Evolutionary conservation across 2,113 vertebrate genomes (phyloP).

Genomic region (Gambusia holbrooki): DNA sequence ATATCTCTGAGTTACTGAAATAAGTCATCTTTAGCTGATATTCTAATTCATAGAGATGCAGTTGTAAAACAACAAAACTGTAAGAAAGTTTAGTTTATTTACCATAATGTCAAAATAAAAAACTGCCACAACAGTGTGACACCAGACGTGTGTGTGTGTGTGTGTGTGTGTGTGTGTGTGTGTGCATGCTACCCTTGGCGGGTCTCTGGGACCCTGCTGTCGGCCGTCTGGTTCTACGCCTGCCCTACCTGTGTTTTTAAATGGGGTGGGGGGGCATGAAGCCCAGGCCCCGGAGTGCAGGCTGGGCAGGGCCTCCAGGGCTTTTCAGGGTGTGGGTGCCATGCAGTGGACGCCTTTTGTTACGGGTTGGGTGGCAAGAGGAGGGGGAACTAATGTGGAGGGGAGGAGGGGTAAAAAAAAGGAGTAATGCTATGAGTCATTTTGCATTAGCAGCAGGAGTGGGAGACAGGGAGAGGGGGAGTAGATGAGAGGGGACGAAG

Average conservation of each 20-base stretch:
- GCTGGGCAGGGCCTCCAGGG: conserved; percentile 67
- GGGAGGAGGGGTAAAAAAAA: conserved; percentile 63
- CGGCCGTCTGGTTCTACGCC: conserved; percentile 74
- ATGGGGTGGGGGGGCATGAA: conserved; percentile 44
- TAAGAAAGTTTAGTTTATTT: not conserved
- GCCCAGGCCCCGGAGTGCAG: conserved; percentile 57
- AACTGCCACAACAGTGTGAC: conserved; percentile 66
- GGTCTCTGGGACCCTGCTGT: conserved; percentile 74
- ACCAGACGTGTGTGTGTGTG: conserved; percentile 59
- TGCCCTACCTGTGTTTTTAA: conserved; percentile 80
- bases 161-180: conserved; percentile 47
- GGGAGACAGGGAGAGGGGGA: conserved; percentile 56
- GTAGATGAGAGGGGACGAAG: conserved; percentile 55
- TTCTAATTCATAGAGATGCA: not conserved
- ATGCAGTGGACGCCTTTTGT: conserved; percentile 81
- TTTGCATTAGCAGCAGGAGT: conserved; percentile 88
- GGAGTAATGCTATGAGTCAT: conserved; percentile 99
- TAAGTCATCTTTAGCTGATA: too few relatives aligned
- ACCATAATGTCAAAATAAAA: conserved; percentile 1
- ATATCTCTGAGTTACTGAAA: too few relatives aligned
- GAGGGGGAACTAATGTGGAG: conserved; percentile 58
- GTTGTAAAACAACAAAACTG: conserved; percentile 29
- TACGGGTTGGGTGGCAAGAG: conserved; percentile 75
- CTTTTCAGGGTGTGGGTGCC: conserved; percentile 84
- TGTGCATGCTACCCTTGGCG: conserved; percentile 53